A percentile compares a stretch with the other conserved stretches of the same genome.
phyloP scores from a whole-genome alignment of 2,888 invertebrate species.

The Xanthostigma xanthostigma region DNA sequence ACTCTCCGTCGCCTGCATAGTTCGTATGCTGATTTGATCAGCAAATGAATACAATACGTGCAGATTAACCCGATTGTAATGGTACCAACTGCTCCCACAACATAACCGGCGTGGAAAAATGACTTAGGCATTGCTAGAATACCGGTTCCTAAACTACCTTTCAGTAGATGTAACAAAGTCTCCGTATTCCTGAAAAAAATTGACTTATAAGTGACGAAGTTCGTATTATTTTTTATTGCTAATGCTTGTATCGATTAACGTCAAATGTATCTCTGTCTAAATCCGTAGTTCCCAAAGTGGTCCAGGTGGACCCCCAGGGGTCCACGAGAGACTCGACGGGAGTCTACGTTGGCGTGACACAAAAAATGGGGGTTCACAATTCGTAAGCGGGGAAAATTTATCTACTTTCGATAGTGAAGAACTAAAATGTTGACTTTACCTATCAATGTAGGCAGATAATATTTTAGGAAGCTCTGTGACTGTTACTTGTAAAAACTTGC shows the following conservation, averaged over 20 bases:
- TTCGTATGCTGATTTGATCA: constrained; percentile 55
- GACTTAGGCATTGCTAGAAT: constrained; percentile 84
- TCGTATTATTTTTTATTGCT: not conserved
- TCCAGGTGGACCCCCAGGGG: no score
- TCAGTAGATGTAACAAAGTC: constrained; percentile 70
- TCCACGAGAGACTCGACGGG: no score
- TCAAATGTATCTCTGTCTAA: not conserved
- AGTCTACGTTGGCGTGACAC: no score
- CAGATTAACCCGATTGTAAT: constrained; percentile 75
- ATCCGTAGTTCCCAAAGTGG: no score
- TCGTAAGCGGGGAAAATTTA: no score
- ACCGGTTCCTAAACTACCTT: constrained; percentile 84
- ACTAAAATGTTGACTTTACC: no score
- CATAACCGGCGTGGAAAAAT: constrained; percentile 67
- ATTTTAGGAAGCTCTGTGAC: no score
- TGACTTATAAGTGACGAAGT: not conserved
- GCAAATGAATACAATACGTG: constrained; percentile 85
- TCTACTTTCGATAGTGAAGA: no score
- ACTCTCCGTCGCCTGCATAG: constrained; percentile 40
- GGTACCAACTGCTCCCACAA: constrained; percentile 67
- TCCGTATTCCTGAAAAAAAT: constrained; percentile 49
- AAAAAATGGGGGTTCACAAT: no score
- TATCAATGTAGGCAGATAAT: no score
- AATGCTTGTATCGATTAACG: not conserved
- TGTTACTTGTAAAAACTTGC: no score